Evolutionary conservation across 2,888 invertebrate species (phyloP).

Genomic region (Girardia tigrina): DNA sequence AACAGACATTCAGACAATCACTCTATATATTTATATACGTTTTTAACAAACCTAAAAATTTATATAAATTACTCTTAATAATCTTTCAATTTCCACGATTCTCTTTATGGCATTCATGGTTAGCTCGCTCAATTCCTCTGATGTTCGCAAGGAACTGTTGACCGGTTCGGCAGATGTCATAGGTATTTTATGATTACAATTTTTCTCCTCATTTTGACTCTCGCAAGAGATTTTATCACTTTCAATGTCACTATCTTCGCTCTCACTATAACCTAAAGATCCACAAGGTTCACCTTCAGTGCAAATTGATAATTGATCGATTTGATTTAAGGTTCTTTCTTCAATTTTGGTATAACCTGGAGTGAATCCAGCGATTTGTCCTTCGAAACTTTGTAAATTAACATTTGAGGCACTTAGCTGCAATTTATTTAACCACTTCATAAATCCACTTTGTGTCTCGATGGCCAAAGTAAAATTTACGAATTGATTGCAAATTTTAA

Average conservation of each 20-base stretch:
- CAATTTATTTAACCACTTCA: slow-evolving; percentile 15
- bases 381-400: background rate
- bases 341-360: background rate
- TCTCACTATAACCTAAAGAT: background rate
- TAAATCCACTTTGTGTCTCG: background rate
- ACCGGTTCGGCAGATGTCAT: background rate
- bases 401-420: background rate
- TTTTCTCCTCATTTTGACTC: background rate
- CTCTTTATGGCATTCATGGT: slow-evolving; percentile 9
- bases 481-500: background rate
- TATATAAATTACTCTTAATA: background rate
- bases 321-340: background rate
- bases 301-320: background rate
- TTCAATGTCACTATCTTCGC: background rate
- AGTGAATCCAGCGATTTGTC: background rate
- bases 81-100: slow-evolving; percentile 1
- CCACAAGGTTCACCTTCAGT: background rate
- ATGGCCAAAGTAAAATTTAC: background rate
- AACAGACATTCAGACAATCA: too few species aligned
- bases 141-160: background rate
- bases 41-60: too few species aligned
- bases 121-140: background rate
- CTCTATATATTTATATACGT: too few species aligned
- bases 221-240: slow-evolving; percentile 1
- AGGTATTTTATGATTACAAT: background rate